phyloP scores from a whole-genome alignment of 2,888 invertebrate genomes.

The Caenorhabditis macrosperma region DNA sequence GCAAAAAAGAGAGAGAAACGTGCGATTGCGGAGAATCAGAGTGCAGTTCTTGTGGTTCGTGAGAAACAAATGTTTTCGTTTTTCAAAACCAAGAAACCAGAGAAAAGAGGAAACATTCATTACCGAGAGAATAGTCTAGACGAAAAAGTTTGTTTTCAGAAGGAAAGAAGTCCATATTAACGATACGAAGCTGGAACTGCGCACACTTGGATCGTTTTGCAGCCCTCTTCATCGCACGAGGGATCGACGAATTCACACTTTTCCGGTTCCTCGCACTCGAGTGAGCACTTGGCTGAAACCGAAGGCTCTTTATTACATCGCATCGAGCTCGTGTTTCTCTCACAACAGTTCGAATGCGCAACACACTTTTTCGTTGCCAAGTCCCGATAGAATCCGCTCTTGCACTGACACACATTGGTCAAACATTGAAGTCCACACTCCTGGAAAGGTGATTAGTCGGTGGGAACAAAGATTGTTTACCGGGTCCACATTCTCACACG shows the following conservation, averaged over 20 bases:
- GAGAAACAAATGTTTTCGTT: not conserved
- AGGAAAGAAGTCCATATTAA: too few relatives aligned
- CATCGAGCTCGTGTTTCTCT: not conserved
- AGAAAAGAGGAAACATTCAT: too few relatives aligned
- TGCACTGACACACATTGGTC: slow-evolving; percentile 48
- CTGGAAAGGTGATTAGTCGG: not conserved
- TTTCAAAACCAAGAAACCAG: not conserved
- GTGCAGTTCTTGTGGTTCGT: not conserved
- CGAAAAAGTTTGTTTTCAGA: too few relatives aligned
- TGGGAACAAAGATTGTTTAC: not conserved
- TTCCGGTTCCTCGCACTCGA: slow-evolving; percentile 27
- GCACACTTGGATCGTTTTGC: slow-evolving; percentile 40
- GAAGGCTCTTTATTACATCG: not conserved
- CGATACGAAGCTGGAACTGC: too few relatives aligned
- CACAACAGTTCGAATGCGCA: slow-evolving; percentile 13
- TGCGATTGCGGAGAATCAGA: not conserved
- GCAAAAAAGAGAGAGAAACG: slow-evolving; percentile 4
- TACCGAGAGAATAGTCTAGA: too few relatives aligned
- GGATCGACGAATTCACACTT: slow-evolving; percentile 46
- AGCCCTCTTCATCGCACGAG: slow-evolving; percentile 29
- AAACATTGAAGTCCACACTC: slow-evolving; percentile 25
- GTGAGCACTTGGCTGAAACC: slow-evolving; percentile 27
- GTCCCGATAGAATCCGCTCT: slow-evolving; percentile 28
- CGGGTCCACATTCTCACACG: slow-evolving; percentile 29
- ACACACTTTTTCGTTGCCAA: slow-evolving; percentile 20